phyloP scores from a whole-genome alignment of 53 echinoderm and acorn worm genomes.

The Arbacia lixula region DNA sequence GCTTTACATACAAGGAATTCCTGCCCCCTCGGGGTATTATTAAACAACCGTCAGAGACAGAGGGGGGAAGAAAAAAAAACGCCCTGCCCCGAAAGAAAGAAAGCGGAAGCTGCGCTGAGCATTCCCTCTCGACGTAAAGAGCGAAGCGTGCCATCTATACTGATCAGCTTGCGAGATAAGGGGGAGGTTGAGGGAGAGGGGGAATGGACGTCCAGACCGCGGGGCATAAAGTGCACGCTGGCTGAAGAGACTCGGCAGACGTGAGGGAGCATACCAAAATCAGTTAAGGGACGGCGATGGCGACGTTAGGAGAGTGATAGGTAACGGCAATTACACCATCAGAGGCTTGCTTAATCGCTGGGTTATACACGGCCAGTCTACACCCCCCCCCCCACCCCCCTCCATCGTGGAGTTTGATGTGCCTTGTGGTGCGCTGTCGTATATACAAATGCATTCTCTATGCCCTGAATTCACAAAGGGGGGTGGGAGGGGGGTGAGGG shows the following conservation, averaged over 20 bases:
- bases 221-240: not conserved
- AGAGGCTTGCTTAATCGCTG: no score
- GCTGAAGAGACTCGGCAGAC: no score
- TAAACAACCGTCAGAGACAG: slow-evolving; percentile 6
- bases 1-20: slow-evolving; percentile 36
- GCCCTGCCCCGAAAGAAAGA: slow-evolving; percentile 3
- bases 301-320: not conserved
- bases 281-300: no score
- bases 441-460: no score
- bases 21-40: slow-evolving; percentile 14
- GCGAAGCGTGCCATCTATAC: slow-evolving; percentile 38
- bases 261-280: slow-evolving; percentile 9
- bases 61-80: no score
- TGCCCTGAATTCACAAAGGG: no score
- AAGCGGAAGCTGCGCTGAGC: slow-evolving; percentile 20
- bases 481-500: no score
- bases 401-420: no score
- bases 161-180: slow-evolving; percentile 29
- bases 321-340: no score
- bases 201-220: not conserved
- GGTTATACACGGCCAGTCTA: no score
- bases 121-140: slow-evolving; percentile 39
- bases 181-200: not conserved
- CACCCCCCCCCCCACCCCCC: no score
- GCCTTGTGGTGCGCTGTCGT: no score